Evolutionary conservation across 2,797 vertebrate genomes (phyloP).

Genomic region (Muscicapa striata): DNA sequence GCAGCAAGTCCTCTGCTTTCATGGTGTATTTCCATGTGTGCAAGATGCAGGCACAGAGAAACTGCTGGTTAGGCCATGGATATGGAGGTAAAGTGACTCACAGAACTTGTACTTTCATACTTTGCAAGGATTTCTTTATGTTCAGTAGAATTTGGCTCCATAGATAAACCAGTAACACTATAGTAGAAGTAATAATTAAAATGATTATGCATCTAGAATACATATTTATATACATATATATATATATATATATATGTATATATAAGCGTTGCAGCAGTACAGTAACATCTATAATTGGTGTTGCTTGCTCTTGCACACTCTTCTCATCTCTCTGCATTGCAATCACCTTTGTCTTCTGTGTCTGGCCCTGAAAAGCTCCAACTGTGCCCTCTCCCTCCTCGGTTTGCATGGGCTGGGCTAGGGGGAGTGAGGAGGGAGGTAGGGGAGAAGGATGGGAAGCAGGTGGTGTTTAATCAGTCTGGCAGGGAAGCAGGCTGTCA

Average conservation of each 20-base stretch:
- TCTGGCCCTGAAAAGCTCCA: background rate
- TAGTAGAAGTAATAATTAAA: background rate
- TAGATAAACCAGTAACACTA: background rate
- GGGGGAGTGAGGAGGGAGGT: background rate
- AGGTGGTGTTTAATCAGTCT: constrained; percentile 53
- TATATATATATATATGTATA: no score
- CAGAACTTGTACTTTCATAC: background rate
- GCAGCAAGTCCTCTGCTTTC: background rate
- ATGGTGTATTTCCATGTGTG: background rate
- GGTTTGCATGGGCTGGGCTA: background rate
- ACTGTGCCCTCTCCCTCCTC: background rate
- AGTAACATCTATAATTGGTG: background rate
- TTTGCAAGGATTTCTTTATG: background rate
- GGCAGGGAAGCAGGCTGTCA: constrained; percentile 22
- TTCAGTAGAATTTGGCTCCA: background rate
- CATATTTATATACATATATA: background rate
- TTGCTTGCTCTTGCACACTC: background rate
- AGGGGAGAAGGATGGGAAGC: constrained; percentile 8
- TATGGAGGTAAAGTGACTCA: background rate
- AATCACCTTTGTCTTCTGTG: background rate
- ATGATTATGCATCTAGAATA: background rate
- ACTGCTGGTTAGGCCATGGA: background rate
- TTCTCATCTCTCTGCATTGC: background rate
- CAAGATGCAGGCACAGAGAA: background rate
- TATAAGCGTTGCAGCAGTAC: background rate